Percentiles rank a stretch among this genome's conserved stretches.
Evolutionary conservation across 2,797 vertebrate genomes (phyloP).

Genomic region (Menidia menidia): DNA sequence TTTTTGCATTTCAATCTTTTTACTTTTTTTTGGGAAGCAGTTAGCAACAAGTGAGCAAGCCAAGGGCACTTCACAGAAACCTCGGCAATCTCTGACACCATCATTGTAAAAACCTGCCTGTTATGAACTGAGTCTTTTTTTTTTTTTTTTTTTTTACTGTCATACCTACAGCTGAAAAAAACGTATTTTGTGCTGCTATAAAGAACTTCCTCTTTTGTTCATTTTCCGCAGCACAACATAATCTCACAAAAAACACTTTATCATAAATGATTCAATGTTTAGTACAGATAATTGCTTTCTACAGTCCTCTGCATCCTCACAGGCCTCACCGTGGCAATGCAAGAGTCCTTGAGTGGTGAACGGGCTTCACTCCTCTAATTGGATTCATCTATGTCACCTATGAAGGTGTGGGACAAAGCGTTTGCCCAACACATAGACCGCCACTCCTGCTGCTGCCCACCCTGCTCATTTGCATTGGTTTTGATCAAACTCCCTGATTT

Average conservation of each 20-base stretch:
- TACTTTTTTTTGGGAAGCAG: neutral
- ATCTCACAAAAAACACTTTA: neutral
- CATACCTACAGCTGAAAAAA: neutral
- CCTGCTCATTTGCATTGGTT: neutral
- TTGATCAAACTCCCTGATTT: neutral
- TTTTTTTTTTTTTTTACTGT: neutral
- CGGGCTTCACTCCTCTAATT: neutral
- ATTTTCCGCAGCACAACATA: neutral
- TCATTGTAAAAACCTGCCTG: neutral
- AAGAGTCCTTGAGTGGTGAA: neutral
- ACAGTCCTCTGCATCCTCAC: no score
- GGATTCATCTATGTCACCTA: neutral
- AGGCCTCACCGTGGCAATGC: neutral
- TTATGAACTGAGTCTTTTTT: neutral
- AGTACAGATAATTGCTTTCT: neutral
- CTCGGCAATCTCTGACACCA: neutral
- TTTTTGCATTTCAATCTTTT: constrained; percentile 15
- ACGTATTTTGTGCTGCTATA: neutral
- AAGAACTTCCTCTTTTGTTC: no score
- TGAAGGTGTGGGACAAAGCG: neutral
- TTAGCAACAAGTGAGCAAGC: neutral
- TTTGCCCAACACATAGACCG: no score
- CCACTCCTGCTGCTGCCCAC: neutral
- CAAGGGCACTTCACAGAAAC: neutral
- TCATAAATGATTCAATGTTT: neutral